Evolutionary conservation across 2,797 vertebrate genomes (phyloP).

Genomic region (Artibeus lituratus): DNA sequence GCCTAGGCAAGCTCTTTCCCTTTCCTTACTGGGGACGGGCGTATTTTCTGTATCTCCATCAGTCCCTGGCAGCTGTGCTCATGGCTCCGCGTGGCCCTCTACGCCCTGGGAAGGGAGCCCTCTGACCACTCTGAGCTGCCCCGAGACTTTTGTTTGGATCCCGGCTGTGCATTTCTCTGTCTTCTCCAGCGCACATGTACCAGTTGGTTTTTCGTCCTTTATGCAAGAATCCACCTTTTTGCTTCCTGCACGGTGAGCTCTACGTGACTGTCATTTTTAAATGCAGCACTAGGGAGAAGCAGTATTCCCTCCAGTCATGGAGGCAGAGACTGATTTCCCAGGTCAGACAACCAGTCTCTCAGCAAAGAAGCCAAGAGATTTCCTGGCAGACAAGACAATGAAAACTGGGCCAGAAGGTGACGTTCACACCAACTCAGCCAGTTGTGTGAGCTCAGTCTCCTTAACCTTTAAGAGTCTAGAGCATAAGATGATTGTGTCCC

Average conservation of each 20-base stretch:
- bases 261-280: neutral
- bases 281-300: neutral
- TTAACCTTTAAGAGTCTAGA: neutral
- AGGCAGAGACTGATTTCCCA: neutral
- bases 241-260: neutral
- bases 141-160: neutral
- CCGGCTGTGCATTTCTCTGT: neutral
- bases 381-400: neutral
- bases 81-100: neutral
- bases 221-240: neutral
- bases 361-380: neutral
- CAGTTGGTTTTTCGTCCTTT: neutral
- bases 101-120: neutral
- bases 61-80: neutral
- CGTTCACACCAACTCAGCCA: neutral
- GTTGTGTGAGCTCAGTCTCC: neutral
- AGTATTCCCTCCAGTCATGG: neutral
- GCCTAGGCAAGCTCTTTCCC: neutral
- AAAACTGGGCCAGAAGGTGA: neutral
- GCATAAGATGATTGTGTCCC: neutral
- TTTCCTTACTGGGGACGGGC: neutral
- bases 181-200: neutral
- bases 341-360: neutral
- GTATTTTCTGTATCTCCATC: neutral
- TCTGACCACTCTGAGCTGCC: neutral